phyloP scores from a whole-genome alignment of 2,113 vertebrate genomes.

The Oceanites oceanicus region DNA sequence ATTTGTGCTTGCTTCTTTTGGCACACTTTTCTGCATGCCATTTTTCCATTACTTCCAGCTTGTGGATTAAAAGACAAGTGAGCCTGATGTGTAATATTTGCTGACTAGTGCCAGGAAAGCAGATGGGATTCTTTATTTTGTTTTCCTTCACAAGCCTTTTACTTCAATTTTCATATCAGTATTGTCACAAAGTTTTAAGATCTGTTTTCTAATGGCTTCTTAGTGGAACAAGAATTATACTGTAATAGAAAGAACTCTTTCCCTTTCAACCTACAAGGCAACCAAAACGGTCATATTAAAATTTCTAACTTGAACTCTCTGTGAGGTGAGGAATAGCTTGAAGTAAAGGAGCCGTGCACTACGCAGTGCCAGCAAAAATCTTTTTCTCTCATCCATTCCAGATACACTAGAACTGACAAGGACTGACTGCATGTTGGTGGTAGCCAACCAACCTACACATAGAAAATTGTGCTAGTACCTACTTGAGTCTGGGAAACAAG shows the following conservation, averaged over 20 bases:
- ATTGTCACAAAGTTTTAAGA: background rate
- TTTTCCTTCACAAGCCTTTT: background rate
- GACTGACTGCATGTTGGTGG: background rate
- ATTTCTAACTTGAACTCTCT: background rate
- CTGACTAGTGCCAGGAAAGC: background rate
- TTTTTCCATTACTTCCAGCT: background rate
- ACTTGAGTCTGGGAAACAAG: background rate
- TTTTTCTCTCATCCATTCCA: background rate
- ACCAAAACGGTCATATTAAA: background rate
- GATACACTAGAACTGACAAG: background rate
- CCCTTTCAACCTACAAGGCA: background rate
- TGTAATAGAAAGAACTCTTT: background rate
- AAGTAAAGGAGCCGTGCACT: background rate
- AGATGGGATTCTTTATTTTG: constrained; percentile 26
- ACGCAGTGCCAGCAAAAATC: background rate
- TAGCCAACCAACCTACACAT: background rate
- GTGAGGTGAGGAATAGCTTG: background rate
- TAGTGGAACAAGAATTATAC: background rate
- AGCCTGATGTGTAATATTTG: background rate
- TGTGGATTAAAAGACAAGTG: background rate
- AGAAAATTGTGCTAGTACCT: background rate
- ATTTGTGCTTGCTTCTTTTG: background rate
- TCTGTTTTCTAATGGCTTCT: constrained; percentile 1
- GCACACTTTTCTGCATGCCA: background rate
- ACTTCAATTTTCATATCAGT: background rate